Evolutionary conservation across 53 echinoderm and acorn worm genomes (phyloP), one percentile per base, ranked within the genome.

Genomic region (Hippasteria phrygiana): DNA sequence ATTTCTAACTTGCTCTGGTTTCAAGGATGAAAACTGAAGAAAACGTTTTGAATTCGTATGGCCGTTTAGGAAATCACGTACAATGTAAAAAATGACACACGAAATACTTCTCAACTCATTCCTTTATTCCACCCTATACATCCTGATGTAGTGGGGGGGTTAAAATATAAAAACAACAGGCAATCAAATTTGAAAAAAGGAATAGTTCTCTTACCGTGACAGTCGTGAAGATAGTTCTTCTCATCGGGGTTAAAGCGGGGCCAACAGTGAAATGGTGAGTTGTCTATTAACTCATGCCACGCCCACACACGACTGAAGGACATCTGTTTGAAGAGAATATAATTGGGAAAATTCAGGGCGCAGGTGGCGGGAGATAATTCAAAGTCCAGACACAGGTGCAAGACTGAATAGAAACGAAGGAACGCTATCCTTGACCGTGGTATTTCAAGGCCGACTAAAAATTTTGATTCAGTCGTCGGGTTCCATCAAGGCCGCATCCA

Each of bases 251-350:
- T 88, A 18, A 51, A 29, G 16, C 77, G 38, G 34, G 88, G 66
- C 88, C 88, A 88, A 50, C 88, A 88, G 69, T 88, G 88, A 36
- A 63, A 88, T 35, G 35, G 78, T 5, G 88, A 47, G 66, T 88
- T 88, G 28, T 65, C 88, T 48, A n/a, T n/a, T n/a, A 88, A 46
- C n/a, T 88, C 63, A 36, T 88, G 88, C 88, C 88, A 88, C 26
- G 76, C 75, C 76, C 41, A 28, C 77, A 66, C 69, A 7, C 43
- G 69, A 38, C 51, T 45, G 55, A 47, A 62, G 28, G 64, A 74
- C 75, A 88, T 64, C 88, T 88, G 88, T 75, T 31, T 9, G 31
- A n/a, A 54, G 47, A 50, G 62, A 28, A 20, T 20, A 0, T 32
- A 36, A 70, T 70, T 50, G 55, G 32, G 4, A 36, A 35, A 70